Conservation (phyloP, 2,888 invertebrate genomes). For the Cerceris rybyensis region DNA sequence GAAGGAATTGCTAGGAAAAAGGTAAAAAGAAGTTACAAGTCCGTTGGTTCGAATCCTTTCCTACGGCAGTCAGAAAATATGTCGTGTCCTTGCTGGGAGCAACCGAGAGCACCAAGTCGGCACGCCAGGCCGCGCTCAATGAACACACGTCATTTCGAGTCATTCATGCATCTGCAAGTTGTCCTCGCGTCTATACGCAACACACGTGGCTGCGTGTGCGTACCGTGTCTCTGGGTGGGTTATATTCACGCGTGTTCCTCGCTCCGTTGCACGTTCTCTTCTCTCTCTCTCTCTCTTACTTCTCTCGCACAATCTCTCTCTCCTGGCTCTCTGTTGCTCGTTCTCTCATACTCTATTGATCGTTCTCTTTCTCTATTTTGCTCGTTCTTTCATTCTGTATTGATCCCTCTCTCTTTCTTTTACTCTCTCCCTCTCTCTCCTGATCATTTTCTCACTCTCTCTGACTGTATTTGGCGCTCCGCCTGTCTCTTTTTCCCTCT, state of each 20-base stretch:
- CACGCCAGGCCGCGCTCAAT: conserved; percentile 74
- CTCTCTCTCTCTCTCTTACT: not conserved
- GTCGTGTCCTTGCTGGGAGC: conserved; percentile 77
- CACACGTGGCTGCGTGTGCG: conserved; percentile 57
- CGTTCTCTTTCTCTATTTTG: too few relatives aligned
- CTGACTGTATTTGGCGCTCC: too few relatives aligned
- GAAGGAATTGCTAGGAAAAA: too few relatives aligned
- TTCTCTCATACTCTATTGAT: too few relatives aligned
- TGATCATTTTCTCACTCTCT: too few relatives aligned
- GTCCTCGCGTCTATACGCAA: conserved; percentile 70
- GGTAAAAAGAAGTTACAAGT: not conserved
- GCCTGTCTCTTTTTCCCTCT: too few relatives aligned
- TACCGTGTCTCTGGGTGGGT: conserved; percentile 12
- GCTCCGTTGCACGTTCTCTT: conserved; percentile 4
- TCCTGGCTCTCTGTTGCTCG: too few relatives aligned
- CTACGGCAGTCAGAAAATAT: conserved; percentile 69
- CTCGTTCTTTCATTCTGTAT: too few relatives aligned
- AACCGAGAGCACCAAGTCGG: conserved; percentile 65
- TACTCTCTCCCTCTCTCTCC: too few relatives aligned
- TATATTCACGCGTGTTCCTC: conserved; percentile 19
- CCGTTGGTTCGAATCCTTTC: conserved; percentile 55
- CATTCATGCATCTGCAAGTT: conserved; percentile 79
- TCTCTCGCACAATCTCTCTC: too few relatives aligned
- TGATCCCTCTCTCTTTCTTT: too few relatives aligned
- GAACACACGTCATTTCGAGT: conserved; percentile 79